These are phyloP conservation scores for Agonopterix heracliana DNA, from an alignment of 2,888 invertebrate species.

Conservation along the genomic window DNA sequence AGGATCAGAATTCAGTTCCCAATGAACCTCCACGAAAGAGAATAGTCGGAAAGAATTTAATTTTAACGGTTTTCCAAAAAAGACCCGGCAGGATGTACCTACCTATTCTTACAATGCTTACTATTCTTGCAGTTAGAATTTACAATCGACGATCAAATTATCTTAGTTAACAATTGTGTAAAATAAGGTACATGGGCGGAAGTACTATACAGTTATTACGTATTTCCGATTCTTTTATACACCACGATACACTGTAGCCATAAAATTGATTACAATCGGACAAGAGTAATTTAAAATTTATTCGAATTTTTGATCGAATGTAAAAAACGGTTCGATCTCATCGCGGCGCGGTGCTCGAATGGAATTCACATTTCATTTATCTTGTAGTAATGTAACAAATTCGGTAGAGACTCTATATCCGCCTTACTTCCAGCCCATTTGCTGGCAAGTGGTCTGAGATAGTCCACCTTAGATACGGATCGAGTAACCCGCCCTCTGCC, in stretches of 20 bases:
- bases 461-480: slow-evolving; percentile 67
- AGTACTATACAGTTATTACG: slow-evolving; percentile 8
- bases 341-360: neutral
- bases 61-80: too few species aligned
- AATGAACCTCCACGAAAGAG: too few species aligned
- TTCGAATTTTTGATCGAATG: slow-evolving; percentile 6
- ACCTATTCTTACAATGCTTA: too few species aligned
- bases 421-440: slow-evolving; percentile 65
- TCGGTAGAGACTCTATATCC: slow-evolving; percentile 56
- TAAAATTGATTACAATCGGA: slow-evolving; percentile 15
- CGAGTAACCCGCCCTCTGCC: slow-evolving; percentile 34
- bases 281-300: slow-evolving; percentile 5
- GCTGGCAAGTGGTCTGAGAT: slow-evolving; percentile 67
- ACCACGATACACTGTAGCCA: slow-evolving; percentile 8
- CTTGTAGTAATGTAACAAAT: slow-evolving; percentile 48
- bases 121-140: too few species aligned
- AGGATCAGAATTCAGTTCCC: too few species aligned
- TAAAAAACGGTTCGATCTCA: neutral
- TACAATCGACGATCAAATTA: too few species aligned
- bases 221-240: slow-evolving; percentile 9
- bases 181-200: too few species aligned
- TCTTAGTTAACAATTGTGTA: too few species aligned
- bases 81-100: too few species aligned
- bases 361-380: slow-evolving; percentile 31
- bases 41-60: too few species aligned